Percentiles rank a stretch among this genome's conserved stretches.
phyloP scores from a whole-genome alignment of 30 jellyfish, hydroid and myxozoan species.

The Phacellophora camtschatica region DNA sequence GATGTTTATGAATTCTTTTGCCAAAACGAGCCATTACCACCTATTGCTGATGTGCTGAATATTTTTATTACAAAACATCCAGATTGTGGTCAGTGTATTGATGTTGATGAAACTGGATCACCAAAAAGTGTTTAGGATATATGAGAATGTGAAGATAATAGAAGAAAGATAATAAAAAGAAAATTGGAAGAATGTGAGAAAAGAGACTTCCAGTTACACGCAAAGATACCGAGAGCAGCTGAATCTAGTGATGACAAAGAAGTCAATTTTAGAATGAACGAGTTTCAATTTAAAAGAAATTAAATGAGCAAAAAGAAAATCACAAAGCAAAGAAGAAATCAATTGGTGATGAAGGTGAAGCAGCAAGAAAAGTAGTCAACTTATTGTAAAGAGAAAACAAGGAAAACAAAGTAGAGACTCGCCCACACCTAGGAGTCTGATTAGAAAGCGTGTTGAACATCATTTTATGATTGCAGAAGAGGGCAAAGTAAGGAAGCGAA shows the following conservation, averaged over 20 bases:
- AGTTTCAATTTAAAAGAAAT: neutral
- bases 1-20: constrained; percentile 2
- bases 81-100: constrained; percentile 21
- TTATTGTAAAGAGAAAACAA: neutral
- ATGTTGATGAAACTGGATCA: constrained; percentile 9
- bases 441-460: constrained; percentile 12
- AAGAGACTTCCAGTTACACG: constrained; percentile 24
- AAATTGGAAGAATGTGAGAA: constrained; percentile 40
- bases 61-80: neutral
- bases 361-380: too few relatives aligned
- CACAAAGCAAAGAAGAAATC: neutral
- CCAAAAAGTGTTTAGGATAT: constrained; percentile 11
- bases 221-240: constrained; percentile 33
- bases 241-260: constrained; percentile 3
- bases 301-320: constrained; percentile 13
- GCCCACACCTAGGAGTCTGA: neutral
- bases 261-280: constrained; percentile 25
- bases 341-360: constrained; percentile 26
- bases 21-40: constrained; percentile 16
- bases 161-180: constrained; percentile 12
- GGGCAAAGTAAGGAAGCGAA: neutral
- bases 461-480: constrained; percentile 11
- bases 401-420: neutral
- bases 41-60: constrained; percentile 7
- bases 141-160: constrained; percentile 9